Percentiles rank a stretch among this genome's conserved stretches.
Conservation (phyloP, 2,888 invertebrate species). For the Volucella inflata region DNA sequence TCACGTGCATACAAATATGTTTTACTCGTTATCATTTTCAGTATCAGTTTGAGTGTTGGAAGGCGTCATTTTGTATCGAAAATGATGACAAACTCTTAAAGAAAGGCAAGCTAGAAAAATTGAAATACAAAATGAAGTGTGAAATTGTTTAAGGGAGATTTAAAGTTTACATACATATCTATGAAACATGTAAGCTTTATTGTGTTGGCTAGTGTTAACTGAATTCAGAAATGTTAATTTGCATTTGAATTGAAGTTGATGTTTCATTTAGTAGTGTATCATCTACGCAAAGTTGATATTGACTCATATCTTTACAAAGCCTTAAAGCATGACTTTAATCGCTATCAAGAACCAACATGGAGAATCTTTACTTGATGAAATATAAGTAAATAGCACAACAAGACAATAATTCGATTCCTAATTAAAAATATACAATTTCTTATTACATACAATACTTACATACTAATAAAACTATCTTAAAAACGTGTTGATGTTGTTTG, state of each 20-base stretch:
- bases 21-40: constrained; percentile 8
- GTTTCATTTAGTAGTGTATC: not conserved
- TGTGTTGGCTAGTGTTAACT: no score
- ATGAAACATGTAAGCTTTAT: no score
- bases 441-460: no score
- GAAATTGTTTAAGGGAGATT: no score
- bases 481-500: constrained; percentile 36
- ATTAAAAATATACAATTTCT: constrained; percentile 26
- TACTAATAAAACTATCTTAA: constrained; percentile 50
- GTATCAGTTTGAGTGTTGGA: not conserved
- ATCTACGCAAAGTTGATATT: constrained; percentile 29
- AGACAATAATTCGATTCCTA: constrained; percentile 75
- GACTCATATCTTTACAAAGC: constrained; percentile 15
- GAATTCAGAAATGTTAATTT: not conserved
- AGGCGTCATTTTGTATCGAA: no score
- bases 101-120: no score
- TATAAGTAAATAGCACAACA: constrained; percentile 65
- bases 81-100: no score
- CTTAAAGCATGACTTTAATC: constrained; percentile 24
- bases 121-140: no score
- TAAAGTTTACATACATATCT: no score
- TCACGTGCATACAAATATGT: constrained; percentile 12
- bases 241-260: not conserved
- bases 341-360: constrained; percentile 36
- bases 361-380: constrained; percentile 15